These are phyloP conservation scores for Neopipo cinnamomea DNA, from an alignment of 2,113 vertebrate species.

Conservation along the genomic window DNA sequence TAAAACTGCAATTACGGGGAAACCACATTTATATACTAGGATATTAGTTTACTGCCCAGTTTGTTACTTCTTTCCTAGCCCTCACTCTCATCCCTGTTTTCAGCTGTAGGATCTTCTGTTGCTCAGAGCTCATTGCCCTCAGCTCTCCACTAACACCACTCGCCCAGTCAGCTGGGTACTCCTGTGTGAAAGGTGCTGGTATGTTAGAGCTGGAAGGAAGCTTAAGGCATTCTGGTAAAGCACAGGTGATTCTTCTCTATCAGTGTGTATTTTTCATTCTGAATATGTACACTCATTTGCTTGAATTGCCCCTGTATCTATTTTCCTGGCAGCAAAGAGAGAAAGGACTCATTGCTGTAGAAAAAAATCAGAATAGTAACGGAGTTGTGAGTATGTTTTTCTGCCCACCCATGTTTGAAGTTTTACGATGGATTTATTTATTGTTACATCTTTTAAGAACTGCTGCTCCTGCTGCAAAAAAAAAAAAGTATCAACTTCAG, in stretches of 20 bases:
- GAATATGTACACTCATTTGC: not conserved
- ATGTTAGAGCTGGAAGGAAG: not conserved
- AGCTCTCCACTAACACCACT: not conserved
- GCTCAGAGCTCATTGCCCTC: not conserved
- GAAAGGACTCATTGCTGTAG: not conserved
- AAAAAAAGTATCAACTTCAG: not conserved
- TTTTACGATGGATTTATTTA: not conserved
- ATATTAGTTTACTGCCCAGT: not conserved
- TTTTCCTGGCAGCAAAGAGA: conserved; percentile 13
- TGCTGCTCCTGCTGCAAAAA: not conserved
- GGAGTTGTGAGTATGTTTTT: not conserved
- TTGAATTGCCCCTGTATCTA: not conserved
- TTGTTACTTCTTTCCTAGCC: not conserved
- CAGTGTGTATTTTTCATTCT: not conserved
- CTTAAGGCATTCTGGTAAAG: not conserved
- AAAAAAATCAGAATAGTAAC: not conserved
- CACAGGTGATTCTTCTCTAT: not conserved
- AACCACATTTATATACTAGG: not conserved
- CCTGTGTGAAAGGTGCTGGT: not conserved
- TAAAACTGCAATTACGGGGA: not conserved
- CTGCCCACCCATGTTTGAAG: not conserved
- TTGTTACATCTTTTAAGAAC: not conserved
- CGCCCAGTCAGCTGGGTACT: rapidly evolving
- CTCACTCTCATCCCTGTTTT: not conserved
- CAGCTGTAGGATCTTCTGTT: not conserved